phyloP scores from a whole-genome alignment of 2,888 invertebrate species.

The Pristionchus maxplancki region DNA sequence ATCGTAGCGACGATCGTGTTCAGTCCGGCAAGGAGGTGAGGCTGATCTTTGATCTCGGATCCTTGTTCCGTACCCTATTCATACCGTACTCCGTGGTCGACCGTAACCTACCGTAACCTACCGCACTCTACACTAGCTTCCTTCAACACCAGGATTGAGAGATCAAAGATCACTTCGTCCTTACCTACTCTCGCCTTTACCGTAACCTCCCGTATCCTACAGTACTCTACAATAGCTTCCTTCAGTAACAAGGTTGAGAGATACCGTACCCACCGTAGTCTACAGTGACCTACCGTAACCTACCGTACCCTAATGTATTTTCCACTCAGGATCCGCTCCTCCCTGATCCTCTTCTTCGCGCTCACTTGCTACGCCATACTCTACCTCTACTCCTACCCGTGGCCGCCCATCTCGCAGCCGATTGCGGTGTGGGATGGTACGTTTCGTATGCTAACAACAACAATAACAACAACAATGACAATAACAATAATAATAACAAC shows the following conservation, averaged over 20 bases:
- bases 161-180: too few relatives aligned
- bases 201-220: too few relatives aligned
- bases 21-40: neutral
- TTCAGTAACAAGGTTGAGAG: too few relatives aligned
- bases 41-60: neutral
- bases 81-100: too few relatives aligned
- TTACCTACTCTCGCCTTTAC: too few relatives aligned
- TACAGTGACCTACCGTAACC: too few relatives aligned
- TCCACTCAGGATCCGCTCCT: neutral
- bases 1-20: neutral
- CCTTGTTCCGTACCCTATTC: neutral
- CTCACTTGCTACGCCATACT: neutral
- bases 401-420: neutral
- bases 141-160: too few relatives aligned
- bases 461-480: neutral
- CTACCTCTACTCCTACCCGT: conserved; percentile 2
- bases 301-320: neutral
- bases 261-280: too few relatives aligned
- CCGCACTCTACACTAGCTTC: too few relatives aligned
- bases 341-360: neutral
- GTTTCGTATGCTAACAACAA: neutral
- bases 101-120: neutral
- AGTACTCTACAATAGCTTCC: too few relatives aligned
- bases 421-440: neutral
- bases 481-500: too few relatives aligned